These are phyloP conservation scores for Sebastiscus tertius DNA, from an alignment of 2,797 vertebrate species.

Conservation along the genomic window DNA sequence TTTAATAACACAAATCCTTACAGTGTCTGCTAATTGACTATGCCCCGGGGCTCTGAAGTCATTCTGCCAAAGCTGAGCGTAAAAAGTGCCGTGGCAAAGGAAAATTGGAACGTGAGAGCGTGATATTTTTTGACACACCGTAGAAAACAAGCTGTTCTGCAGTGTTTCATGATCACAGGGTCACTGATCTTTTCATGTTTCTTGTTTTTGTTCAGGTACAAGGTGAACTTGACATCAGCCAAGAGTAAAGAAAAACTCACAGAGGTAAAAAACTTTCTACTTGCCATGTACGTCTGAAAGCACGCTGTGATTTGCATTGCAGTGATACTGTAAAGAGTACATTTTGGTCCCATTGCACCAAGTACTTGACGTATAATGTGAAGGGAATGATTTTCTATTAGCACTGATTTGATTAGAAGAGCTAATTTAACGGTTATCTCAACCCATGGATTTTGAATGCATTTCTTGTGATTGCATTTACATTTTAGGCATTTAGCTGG, in stretches of 20 bases:
- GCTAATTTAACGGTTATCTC: not conserved
- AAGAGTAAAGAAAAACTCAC: slow-evolving; percentile 85
- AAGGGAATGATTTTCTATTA: not conserved
- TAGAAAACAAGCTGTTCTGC: slow-evolving; percentile 6
- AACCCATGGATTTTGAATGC: not conserved
- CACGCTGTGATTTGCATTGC: not conserved
- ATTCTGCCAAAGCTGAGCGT: slow-evolving; percentile 19
- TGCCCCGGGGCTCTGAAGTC: slow-evolving; percentile 27
- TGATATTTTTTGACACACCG: slow-evolving; percentile 2
- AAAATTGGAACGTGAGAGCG: slow-evolving; percentile 29
- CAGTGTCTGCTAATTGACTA: slow-evolving; percentile 37
- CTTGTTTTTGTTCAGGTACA: slow-evolving; percentile 84
- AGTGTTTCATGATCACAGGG: slow-evolving; percentile 2
- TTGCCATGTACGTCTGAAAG: not conserved
- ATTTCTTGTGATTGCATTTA: slow-evolving; percentile 1
- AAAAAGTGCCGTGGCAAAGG: slow-evolving; percentile 17
- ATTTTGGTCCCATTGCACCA: not conserved
- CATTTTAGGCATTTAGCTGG: not conserved
- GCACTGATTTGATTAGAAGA: not conserved
- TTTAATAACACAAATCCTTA: slow-evolving; percentile 37
- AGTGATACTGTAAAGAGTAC: not conserved
- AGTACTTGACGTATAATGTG: not conserved
- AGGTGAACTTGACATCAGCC: slow-evolving; percentile 88
- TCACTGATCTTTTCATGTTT: slow-evolving; percentile 2
- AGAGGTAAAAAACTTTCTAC: slow-evolving; percentile 82